phyloP scores from a whole-genome alignment of 2,888 invertebrate genomes.

The Drosophila greeni region DNA sequence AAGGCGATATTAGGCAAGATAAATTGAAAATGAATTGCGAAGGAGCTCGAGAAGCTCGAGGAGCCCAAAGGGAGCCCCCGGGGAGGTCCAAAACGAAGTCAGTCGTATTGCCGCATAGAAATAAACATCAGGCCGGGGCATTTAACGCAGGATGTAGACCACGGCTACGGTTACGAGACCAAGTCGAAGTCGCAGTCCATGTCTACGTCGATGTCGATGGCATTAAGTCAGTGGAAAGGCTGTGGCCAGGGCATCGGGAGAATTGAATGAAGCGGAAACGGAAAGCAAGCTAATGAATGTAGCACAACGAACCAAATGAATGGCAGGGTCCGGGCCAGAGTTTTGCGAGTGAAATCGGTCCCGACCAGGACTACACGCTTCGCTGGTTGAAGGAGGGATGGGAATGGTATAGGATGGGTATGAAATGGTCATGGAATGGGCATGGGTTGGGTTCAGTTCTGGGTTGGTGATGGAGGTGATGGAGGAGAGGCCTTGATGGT shows the following conservation, averaged over 20 bases:
- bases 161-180: conserved; percentile 34
- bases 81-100: conserved; percentile 11
- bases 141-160: conserved; percentile 47
- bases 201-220: conserved; percentile 49
- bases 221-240: conserved; percentile 63
- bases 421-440: not conserved
- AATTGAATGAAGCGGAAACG: conserved; percentile 72
- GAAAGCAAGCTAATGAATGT: conserved; percentile 70
- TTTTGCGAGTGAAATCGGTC: conserved; percentile 8
- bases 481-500: conserved; percentile 1
- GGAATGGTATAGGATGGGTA: too few relatives aligned
- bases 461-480: not conserved
- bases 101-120: conserved; percentile 49
- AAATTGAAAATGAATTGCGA: conserved; percentile 73
- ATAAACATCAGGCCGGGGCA: conserved; percentile 43
- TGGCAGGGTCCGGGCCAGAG: conserved; percentile 37
- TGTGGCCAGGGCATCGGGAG: conserved; percentile 50
- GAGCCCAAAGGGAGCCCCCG: not conserved
- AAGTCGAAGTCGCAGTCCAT: conserved; percentile 41
- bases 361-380: conserved; percentile 47
- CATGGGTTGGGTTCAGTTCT: not conserved
- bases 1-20: conserved; percentile 69
- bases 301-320: conserved; percentile 70
- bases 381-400: conserved; percentile 36
- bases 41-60: conserved; percentile 6